Evolutionary conservation across 1,140 invertebrate species (phyloP).

Genomic region (Habropoda laboriosa): DNA sequence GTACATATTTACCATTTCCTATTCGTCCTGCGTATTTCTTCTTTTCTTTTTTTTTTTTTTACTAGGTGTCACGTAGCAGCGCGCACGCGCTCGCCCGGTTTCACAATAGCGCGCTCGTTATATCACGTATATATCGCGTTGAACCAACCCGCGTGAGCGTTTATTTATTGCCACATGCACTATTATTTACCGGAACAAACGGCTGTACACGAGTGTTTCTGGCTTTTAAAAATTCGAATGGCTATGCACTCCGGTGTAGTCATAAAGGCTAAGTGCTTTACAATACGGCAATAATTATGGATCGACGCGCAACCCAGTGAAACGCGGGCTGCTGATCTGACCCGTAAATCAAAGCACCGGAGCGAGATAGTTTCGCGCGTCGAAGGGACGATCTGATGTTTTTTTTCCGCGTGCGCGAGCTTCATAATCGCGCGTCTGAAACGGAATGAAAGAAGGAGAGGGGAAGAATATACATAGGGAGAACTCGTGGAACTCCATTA

Average conservation of each 20-base stretch:
- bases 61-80: slow-evolving; percentile 7
- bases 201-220: slow-evolving; percentile 45
- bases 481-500: background rate
- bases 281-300: slow-evolving; percentile 50
- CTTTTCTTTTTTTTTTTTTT: slow-evolving; percentile 7
- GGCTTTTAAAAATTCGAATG: slow-evolving; percentile 56
- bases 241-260: slow-evolving; percentile 42
- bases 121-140: slow-evolving; percentile 28
- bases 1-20: slow-evolving; percentile 32
- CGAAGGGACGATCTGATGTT: background rate
- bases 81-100: background rate
- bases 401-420: background rate
- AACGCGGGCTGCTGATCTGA: slow-evolving; percentile 10
- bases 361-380: background rate
- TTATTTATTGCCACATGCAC: slow-evolving; percentile 44
- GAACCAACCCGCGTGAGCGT: background rate
- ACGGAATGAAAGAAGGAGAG: background rate
- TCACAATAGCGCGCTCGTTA: slow-evolving; percentile 37
- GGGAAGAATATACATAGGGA: background rate
- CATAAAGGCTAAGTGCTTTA: slow-evolving; percentile 54
- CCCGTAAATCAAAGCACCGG: slow-evolving; percentile 28
- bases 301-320: slow-evolving; percentile 6
- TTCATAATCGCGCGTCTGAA: background rate
- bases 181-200: slow-evolving; percentile 54
- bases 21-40: slow-evolving; percentile 24